Conservation (phyloP, 2,888 invertebrate species). For the Agrilus mali region DNA sequence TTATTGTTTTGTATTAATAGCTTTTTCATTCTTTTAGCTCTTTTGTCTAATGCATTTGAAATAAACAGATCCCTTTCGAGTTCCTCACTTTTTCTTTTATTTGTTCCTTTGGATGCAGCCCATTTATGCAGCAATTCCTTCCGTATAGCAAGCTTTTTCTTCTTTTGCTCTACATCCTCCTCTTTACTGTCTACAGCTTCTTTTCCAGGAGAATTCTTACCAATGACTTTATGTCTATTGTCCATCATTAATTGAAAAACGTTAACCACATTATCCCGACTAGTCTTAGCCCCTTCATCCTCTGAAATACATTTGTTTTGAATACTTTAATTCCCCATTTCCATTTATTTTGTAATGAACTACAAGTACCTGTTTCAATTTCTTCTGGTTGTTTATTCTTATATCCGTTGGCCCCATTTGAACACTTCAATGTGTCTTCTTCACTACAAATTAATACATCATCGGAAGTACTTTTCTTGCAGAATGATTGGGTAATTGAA, state of each 20-base stretch:
- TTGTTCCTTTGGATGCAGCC: constrained; percentile 49
- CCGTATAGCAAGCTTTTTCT: constrained; percentile 29
- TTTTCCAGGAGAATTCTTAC: constrained; percentile 50
- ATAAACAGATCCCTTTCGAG: constrained; percentile 44
- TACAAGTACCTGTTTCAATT: too few relatives aligned
- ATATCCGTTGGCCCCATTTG: too few relatives aligned
- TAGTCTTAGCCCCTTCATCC: too few relatives aligned
- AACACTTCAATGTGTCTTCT: too few relatives aligned
- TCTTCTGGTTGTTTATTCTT: too few relatives aligned
- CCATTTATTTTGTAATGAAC: too few relatives aligned
- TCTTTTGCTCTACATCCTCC: constrained; percentile 24
- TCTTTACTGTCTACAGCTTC: constrained; percentile 28
- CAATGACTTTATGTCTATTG: constrained; percentile 49
- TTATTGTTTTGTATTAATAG: constrained; percentile 21
- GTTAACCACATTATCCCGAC: constrained; percentile 23
- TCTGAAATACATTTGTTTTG: too few relatives aligned
- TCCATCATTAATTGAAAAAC: constrained; percentile 58
- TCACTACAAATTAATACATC: too few relatives aligned
- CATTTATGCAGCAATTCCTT: constrained; percentile 44
- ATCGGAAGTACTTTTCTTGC: too few relatives aligned
- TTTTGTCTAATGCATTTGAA: constrained; percentile 43
- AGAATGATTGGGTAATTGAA: too few relatives aligned
- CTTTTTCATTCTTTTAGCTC: constrained; percentile 44
- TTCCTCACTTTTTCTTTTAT: constrained; percentile 45
- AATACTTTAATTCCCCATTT: too few relatives aligned